Evolutionary conservation across 2,113 vertebrate species (phyloP).

Genomic region (Pomatostomus ruficeps): DNA sequence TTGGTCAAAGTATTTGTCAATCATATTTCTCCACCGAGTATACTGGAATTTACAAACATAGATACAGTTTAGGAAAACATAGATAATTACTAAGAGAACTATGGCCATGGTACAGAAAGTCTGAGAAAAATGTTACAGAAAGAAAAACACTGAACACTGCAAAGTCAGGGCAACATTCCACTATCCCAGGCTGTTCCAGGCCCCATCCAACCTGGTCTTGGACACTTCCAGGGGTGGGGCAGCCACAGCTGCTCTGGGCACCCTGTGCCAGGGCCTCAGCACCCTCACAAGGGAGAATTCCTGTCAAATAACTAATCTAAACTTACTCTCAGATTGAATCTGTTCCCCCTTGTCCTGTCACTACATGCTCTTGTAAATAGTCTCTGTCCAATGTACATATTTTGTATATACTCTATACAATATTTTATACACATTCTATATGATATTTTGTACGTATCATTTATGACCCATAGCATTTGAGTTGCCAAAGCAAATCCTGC

Average conservation of each 20-base stretch:
- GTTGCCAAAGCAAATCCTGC: neutral
- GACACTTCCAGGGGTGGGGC: neutral
- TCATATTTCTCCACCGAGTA: too few species aligned
- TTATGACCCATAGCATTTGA: neutral
- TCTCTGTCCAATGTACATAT: neutral
- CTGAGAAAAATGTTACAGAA: too few species aligned
- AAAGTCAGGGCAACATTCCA: neutral
- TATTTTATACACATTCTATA: neutral
- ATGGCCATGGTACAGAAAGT: too few species aligned
- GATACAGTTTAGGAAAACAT: too few species aligned
- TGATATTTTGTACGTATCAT: neutral
- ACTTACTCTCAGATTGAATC: neutral
- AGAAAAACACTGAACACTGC: too few species aligned
- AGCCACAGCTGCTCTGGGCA: neutral
- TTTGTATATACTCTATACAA: neutral
- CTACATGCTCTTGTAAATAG: neutral
- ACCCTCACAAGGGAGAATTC: neutral
- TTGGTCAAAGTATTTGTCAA: too few species aligned
- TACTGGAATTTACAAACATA: too few species aligned
- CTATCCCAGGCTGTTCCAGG: accelerated
- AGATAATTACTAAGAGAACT: too few species aligned
- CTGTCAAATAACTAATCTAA: neutral
- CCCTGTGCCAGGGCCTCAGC: neutral
- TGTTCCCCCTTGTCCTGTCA: neutral
- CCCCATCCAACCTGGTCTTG: neutral